phyloP scores from a whole-genome alignment of 1,140 invertebrate genomes.

The Xylocopa sonorina region DNA sequence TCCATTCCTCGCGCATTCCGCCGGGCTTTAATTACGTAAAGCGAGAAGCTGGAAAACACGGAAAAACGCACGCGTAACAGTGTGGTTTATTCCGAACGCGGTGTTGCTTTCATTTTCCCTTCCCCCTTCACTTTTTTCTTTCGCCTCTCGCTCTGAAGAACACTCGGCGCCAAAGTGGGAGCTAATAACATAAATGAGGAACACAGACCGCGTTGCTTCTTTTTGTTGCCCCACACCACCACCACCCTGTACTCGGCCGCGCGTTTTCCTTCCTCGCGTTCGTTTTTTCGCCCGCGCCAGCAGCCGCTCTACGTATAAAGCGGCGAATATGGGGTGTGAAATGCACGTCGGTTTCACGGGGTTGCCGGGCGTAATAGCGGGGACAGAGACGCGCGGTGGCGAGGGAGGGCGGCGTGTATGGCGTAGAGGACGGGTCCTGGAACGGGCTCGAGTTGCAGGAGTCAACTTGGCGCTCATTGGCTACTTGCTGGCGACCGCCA shows the following conservation, averaged over 20 bases:
- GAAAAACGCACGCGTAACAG: conserved; percentile 29
- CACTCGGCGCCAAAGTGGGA: conserved; percentile 37
- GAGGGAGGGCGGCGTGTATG: conserved; percentile 21
- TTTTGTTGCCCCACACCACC: conserved; percentile 1
- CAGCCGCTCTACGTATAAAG: conserved; percentile 49
- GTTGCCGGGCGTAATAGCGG: conserved; percentile 38
- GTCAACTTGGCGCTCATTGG: conserved; percentile 61
- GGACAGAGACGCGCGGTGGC: conserved; percentile 3
- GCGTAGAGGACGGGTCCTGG: conserved; percentile 37
- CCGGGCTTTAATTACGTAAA: conserved; percentile 30
- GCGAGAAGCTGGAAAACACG: conserved; percentile 32
- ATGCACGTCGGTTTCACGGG: conserved; percentile 58
- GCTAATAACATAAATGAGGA: conserved; percentile 56
- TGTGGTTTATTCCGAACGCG: conserved; percentile 36
- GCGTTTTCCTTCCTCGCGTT: conserved; percentile 29
- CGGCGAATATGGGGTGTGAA: conserved; percentile 43
- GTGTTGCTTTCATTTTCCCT: background rate
- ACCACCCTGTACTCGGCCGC: background rate
- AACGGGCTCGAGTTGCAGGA: conserved; percentile 56
- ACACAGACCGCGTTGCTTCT: conserved; percentile 14
- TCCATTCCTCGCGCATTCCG: background rate
- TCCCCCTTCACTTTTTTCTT: background rate
- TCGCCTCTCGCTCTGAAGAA: conserved; percentile 21
- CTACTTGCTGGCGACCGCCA: conserved; percentile 57
- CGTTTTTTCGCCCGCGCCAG: conserved; percentile 36